Evolutionary conservation across 2,888 invertebrate species (phyloP), one percentile per base, ranked within the genome.

Genomic region (Apamea epomidion): DNA sequence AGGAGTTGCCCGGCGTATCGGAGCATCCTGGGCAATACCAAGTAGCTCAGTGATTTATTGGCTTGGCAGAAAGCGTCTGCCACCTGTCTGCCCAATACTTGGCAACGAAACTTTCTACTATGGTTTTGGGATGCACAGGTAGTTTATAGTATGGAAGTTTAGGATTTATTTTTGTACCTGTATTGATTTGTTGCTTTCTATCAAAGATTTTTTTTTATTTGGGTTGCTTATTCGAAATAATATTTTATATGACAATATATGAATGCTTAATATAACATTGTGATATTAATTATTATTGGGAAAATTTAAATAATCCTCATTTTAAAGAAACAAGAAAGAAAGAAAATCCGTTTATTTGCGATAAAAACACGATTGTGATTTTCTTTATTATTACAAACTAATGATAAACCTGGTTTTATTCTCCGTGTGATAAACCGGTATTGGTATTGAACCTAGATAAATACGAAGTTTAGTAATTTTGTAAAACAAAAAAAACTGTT

Each of bases 11-110:
- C 82, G 90, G 92, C 92, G 93, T 94, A 94, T 93, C 93, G 93
- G 90, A 91, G 93, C 91, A 92, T 92, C 89, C 92, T 89, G 92
- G 74, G 87, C 93, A 93, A 95, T 95, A 94, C 94, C 93, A 94
- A 95, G 93, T 92, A 93, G 92, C 91, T 84, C 83, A 85, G 93
- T 94, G 95, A 95, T 95, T 95, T 95, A 95, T 95, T 94, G 94
- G 93, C 93, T 90, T 88, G 87, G 89, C 90, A 91, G 91, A 92
- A 90, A 91, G 87, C 92, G 95, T 95, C 95, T 95, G 91, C 94
- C 93, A 94, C 95, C 95, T 95, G 95, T 95, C 95, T 94, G 89
- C 88, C 75, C 85, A 76, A 81, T 88, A 84, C 84, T 87, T 89
- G 85, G 88, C 87, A 87, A 86, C 84, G 84, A 73, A 87, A 88